A percentile compares a stretch with the other conserved stretches of the same genome.
Conservation (phyloP, 1,140 invertebrate genomes). For the Drosophila jambulina region DNA sequence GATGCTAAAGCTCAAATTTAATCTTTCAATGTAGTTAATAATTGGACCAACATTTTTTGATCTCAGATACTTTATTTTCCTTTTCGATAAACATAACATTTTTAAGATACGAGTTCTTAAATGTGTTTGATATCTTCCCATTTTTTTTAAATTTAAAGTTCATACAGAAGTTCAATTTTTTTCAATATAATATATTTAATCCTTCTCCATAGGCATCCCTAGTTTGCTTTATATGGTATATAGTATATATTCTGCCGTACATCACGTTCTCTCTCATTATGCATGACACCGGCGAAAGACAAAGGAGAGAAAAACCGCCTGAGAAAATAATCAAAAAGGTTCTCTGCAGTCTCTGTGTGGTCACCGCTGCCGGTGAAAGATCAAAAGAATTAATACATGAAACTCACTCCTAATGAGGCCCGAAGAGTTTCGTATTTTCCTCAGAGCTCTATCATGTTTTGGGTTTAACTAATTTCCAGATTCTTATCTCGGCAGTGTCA, state of each 20-base stretch:
- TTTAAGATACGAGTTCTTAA: not conserved
- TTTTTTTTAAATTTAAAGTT: not conserved
- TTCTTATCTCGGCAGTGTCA: constrained; percentile 29
- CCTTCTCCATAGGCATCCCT: not conserved
- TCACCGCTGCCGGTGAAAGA: constrained; percentile 30
- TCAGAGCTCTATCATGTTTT: constrained; percentile 19
- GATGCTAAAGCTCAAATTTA: too few species aligned
- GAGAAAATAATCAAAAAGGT: constrained; percentile 51
- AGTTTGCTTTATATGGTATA: constrained; percentile 3
- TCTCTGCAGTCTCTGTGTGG: constrained; percentile 38
- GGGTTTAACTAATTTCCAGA: constrained; percentile 19
- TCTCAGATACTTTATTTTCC: too few species aligned
- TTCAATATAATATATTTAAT: not conserved
- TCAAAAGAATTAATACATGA: constrained; percentile 48
- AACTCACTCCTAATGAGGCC: constrained; percentile 40
- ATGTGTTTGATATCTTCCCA: not conserved
- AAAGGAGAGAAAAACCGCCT: constrained; percentile 54
- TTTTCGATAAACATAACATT: too few species aligned
- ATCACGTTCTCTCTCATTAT: constrained; percentile 72
- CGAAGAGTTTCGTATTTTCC: constrained; percentile 13
- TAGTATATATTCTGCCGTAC: constrained; percentile 37
- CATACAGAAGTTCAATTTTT: too few species aligned
- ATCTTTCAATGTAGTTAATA: too few species aligned
- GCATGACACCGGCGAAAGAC: constrained; percentile 46
- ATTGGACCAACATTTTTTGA: too few species aligned